Conservation (phyloP, 2,113 vertebrate genomes). For the Micronycteris hirsuta region DNA sequence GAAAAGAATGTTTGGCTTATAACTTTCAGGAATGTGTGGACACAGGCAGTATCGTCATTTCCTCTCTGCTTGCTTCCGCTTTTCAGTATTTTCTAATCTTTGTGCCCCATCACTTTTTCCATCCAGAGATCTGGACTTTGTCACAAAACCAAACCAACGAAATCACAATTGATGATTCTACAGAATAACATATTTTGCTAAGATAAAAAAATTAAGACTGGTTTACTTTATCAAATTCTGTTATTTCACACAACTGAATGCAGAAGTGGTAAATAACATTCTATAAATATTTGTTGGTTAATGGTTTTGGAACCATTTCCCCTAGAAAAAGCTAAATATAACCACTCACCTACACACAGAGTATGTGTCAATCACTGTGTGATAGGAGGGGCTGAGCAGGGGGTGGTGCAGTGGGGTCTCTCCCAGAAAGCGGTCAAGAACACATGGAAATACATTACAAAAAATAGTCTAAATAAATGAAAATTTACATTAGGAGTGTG, state of each 20-base stretch:
- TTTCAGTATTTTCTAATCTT: not conserved
- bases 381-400: not conserved
- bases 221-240: not conserved
- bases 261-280: not conserved
- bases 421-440: not conserved
- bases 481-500: not conserved
- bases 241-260: not conserved
- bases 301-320: not conserved
- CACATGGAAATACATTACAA: not conserved
- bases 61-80: not conserved
- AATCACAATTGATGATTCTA: not conserved
- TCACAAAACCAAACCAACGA: not conserved
- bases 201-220: not conserved
- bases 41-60: not conserved
- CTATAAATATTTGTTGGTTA: constrained; percentile 22
- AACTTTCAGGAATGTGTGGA: not conserved
- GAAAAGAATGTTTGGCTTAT: not conserved
- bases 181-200: not conserved
- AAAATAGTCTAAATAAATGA: not conserved
- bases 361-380: not conserved
- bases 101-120: not conserved
- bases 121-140: not conserved
- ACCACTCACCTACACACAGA: not conserved
- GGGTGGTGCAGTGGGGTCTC: not conserved
- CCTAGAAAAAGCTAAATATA: not conserved